A percentile compares a stretch with the other conserved stretches of the same genome.
Conservation (phyloP, 2,888 invertebrate species). For the Microdon myrmicae region DNA sequence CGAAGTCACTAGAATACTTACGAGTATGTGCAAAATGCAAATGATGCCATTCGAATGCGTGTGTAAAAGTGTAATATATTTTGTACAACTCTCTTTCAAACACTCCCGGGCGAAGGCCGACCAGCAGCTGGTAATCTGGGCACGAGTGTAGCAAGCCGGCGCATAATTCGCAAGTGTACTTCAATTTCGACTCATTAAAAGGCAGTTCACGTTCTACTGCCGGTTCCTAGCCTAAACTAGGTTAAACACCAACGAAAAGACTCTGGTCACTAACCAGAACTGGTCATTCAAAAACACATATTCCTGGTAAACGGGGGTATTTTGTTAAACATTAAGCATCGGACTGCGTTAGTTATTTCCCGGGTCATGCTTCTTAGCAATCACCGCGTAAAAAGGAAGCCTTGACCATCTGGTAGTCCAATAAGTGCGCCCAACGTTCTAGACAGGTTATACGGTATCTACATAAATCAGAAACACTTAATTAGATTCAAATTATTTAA, state of each 20-base stretch:
- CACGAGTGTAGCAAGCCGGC: too few species aligned
- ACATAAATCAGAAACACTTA: slow-evolving; percentile 42
- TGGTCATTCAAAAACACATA: too few species aligned
- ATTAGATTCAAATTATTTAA: slow-evolving; percentile 49
- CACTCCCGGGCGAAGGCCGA: slow-evolving; percentile 2
- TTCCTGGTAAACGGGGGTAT: too few species aligned
- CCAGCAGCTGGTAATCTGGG: too few species aligned
- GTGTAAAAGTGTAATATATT: slow-evolving; percentile 19
- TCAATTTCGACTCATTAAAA: slow-evolving; percentile 33
- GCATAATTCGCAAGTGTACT: slow-evolving; percentile 36
- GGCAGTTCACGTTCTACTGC: slow-evolving; percentile 39
- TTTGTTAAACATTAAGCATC: too few species aligned
- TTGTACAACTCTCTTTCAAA: slow-evolving; percentile 6
- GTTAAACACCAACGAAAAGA: slow-evolving; percentile 46
- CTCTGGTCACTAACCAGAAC: too few species aligned
- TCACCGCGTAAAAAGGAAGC: too few species aligned
- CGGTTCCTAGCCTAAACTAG: slow-evolving; percentile 39
- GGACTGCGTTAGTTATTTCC: too few species aligned
- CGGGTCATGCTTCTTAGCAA: too few species aligned
- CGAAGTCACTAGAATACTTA: too few species aligned
- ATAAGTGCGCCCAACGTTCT: too few species aligned
- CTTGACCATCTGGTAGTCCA: too few species aligned
- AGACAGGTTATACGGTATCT: slow-evolving; percentile 14
- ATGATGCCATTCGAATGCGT: slow-evolving; percentile 21
- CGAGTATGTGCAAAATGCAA: slow-evolving; percentile 30